Conservation (phyloP, 2,888 invertebrate species). For the Cylindroiulus punctatus region DNA sequence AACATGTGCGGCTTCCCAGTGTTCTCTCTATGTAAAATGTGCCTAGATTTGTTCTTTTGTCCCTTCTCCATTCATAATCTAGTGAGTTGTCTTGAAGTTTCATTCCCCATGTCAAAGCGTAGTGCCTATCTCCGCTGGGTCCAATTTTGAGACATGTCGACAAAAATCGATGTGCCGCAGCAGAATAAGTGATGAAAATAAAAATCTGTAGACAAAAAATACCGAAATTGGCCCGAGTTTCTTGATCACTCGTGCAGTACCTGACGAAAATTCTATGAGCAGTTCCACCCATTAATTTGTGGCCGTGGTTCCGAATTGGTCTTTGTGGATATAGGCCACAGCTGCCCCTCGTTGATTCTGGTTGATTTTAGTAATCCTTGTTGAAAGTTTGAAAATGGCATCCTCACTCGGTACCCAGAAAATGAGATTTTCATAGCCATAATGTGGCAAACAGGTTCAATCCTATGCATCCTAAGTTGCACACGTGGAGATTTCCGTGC, state of each 20-base stretch:
- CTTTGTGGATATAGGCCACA: background rate
- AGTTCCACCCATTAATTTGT: no score
- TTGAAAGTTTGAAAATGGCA: background rate
- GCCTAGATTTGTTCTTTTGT: constrained; percentile 15
- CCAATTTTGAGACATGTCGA: no score
- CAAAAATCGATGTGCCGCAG: no score
- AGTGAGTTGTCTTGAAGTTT: background rate
- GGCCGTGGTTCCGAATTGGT: no score
- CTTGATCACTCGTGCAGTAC: background rate
- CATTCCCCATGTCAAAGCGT: background rate
- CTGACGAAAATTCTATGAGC: background rate
- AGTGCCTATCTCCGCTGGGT: no score
- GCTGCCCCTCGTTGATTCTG: background rate
- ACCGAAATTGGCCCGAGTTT: background rate
- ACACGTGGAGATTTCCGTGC: background rate
- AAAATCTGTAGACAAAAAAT: no score
- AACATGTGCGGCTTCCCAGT: background rate
- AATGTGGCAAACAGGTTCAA: no score
- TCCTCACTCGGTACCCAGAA: no score
- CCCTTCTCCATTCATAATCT: background rate
- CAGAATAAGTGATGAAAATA: no score
- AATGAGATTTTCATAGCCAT: no score
- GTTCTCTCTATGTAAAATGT: background rate
- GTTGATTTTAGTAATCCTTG: background rate
- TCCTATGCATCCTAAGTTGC: background rate